phyloP scores from a whole-genome alignment of 2,888 invertebrate species.

The Dynastes tityus region DNA sequence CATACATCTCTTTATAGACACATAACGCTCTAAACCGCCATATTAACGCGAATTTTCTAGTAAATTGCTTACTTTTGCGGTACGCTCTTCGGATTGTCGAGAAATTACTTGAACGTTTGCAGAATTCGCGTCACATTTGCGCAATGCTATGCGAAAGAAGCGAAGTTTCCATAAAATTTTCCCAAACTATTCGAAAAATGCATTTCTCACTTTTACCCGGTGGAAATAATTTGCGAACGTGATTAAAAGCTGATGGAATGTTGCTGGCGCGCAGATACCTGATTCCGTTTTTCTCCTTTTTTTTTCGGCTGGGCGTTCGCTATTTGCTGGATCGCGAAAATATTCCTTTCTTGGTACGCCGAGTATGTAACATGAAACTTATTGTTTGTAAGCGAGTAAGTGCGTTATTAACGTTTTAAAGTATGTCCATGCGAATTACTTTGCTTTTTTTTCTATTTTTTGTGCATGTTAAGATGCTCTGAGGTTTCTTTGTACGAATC shows the following conservation, averaged over 20 bases:
- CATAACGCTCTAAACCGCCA: too few species aligned
- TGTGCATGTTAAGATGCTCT: too few species aligned
- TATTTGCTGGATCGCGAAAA: neutral
- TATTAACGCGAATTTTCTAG: too few species aligned
- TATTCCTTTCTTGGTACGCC: neutral
- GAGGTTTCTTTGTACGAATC: too few species aligned
- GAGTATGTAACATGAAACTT: neutral
- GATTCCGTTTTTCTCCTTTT: neutral
- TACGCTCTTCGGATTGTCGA: too few species aligned
- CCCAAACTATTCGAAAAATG: conserved; percentile 7
- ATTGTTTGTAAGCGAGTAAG: too few species aligned
- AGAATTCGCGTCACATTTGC: neutral
- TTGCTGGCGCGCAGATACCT: neutral
- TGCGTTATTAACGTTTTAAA: too few species aligned
- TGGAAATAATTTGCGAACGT: conserved; percentile 5
- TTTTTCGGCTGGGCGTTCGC: neutral
- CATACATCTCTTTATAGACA: too few species aligned
- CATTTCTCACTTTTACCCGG: conserved; percentile 22
- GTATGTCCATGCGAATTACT: too few species aligned
- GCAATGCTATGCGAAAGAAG: neutral
- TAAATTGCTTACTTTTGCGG: too few species aligned
- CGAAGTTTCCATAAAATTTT: conserved; percentile 10
- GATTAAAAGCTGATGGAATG: conserved; percentile 16
- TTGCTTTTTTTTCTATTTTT: too few species aligned
- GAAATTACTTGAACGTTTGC: too few species aligned